Percentiles rank a stretch among this genome's conserved stretches.
Conservation (phyloP, 2,888 invertebrate species). For the Acrobasis consociella region DNA sequence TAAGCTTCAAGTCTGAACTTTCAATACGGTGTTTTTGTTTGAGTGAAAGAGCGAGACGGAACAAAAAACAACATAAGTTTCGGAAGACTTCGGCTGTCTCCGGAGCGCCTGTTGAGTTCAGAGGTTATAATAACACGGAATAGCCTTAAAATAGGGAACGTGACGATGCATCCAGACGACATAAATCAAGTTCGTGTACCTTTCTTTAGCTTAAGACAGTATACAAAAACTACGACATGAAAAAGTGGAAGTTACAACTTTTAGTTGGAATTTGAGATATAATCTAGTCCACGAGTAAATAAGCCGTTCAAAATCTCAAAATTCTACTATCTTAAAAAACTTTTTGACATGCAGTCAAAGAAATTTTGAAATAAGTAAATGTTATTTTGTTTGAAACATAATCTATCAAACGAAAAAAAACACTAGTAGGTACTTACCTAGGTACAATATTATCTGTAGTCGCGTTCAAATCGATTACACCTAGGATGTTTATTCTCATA, state of each 20-base stretch:
- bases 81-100: conserved; percentile 64
- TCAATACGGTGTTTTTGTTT: conserved; percentile 62
- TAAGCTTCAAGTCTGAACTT: conserved; percentile 52
- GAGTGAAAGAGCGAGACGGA: conserved; percentile 63
- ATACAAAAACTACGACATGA: neutral
- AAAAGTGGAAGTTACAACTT: neutral
- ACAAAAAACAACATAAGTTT: conserved; percentile 69
- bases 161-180: conserved; percentile 6
- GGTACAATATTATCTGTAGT: too few species aligned
- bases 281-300: too few species aligned
- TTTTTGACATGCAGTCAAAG: too few species aligned
- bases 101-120: conserved; percentile 57
- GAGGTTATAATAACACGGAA: conserved; percentile 51
- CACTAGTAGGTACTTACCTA: too few species aligned
- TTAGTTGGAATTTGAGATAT: too few species aligned
- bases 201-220: neutral
- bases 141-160: conserved; percentile 23
- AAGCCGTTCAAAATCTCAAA: too few species aligned
- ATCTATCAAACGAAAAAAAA: too few species aligned
- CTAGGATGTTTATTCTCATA: too few species aligned
- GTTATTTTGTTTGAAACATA: too few species aligned
- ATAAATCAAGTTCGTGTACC: conserved; percentile 8
- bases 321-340: too few species aligned
- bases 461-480: too few species aligned
- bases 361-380: too few species aligned